Evolutionary conservation across 2,888 invertebrate species (phyloP), one percentile per base, ranked within the genome.

Genomic region (Machimus rusticus): DNA sequence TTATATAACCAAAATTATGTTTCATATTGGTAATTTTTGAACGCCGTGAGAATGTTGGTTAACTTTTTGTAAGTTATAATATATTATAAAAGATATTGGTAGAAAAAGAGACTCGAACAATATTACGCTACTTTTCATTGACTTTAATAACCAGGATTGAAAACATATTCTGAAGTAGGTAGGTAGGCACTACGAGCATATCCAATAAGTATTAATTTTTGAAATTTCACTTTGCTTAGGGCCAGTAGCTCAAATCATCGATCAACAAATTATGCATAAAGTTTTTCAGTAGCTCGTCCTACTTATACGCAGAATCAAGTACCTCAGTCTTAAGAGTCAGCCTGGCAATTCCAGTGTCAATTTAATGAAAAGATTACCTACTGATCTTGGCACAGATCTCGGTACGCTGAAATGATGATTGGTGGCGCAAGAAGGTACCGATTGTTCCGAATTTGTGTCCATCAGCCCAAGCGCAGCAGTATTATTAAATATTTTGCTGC

Each of bases 401-500:
- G 66, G 66, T 28, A 28, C 28, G 66, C 66, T 66, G 66, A 66
- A 66, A 66, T 66, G 66, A 66, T 66, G 66, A 66, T 19, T 14
- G 14, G 31, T 76, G 76, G 76, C 34, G 76, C 37, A 76, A 76
- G 76, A 76, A 34, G 9, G 9, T 76, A 34, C 23, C 76, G 23
- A 37, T 19, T 78, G 78, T 23, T 46, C 78, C 43, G 39, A 78
- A 78, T 78, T 43, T 78, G 28, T 19, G 37, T 19, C 77, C 77
- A 77, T 77, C 39, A 28, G 16, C 37, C 78, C n/a, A 39, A 78
- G 23, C 78, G 28, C n/a, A 23, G 37, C 23, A 78, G 82, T 82
- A 57, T 82, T 82, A 82, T 82, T 82, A 82, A 82, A 57, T 82
- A 57, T 82, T 82, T 82, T 57, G 55, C 82, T 12, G 82, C 37